Percentiles rank a stretch among this genome's conserved stretches.
Conservation (phyloP, 1,140 invertebrate species). For the Phocides pigmalion region DNA sequence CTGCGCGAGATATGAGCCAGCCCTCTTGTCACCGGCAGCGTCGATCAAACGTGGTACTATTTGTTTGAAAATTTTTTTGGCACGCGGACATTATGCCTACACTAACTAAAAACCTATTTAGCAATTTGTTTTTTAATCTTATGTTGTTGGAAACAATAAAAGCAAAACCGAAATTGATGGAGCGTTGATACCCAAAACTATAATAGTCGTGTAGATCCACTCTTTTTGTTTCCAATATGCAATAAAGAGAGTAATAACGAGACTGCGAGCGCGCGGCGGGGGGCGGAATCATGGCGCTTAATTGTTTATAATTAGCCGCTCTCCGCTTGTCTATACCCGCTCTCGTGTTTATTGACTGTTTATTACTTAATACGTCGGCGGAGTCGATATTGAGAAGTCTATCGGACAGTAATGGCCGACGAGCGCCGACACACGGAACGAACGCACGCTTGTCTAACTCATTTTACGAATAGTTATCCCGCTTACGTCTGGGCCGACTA, state of each 20-base stretch:
- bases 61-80: too few relatives aligned
- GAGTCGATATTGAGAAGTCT: conserved; percentile 37
- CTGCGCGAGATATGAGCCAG: too few relatives aligned
- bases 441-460: conserved; percentile 1
- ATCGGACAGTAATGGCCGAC: conserved; percentile 34
- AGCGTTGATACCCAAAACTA: conserved; percentile 40
- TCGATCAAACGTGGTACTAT: too few relatives aligned
- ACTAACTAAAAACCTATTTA: conserved; percentile 1
- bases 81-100: too few relatives aligned
- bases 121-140: conserved; percentile 15
- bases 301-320: conserved; percentile 64
- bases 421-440: conserved; percentile 13
- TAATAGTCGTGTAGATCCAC: conserved; percentile 43
- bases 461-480: neutral
- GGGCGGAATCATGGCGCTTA: conserved; percentile 48
- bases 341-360: conserved; percentile 55
- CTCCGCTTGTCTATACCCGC: conserved; percentile 35
- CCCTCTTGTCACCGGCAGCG: too few relatives aligned
- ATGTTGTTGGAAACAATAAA: neutral
- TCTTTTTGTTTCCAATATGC: conserved; percentile 64
- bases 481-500: too few relatives aligned
- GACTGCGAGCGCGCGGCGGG: conserved; percentile 38
- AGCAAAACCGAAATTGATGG: conserved; percentile 17
- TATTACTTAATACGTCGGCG: conserved; percentile 60
- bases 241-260: conserved; percentile 54